Base-by-base conservation (phyloP, 2,888 invertebrate species). In the Pristionchus mayeri region DNA sequence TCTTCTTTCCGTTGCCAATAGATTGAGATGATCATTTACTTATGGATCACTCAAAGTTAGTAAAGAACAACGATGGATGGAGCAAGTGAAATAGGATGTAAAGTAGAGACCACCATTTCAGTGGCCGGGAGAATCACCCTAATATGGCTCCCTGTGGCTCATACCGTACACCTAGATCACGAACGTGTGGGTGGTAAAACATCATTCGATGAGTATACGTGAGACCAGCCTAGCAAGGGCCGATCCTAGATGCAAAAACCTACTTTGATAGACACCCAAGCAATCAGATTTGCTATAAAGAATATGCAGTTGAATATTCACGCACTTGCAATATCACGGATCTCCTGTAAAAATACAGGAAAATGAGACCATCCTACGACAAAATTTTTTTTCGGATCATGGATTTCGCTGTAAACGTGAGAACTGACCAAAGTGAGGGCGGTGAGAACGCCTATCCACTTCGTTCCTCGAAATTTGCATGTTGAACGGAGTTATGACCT, bases 41-140 rank as follows among this genome's bases (percentile, higher is more conserved):
- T 44, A n/a, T 75, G 44, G 75, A 44, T 24, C 75, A 48, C 75
- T 75, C 75, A 75, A 67, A 75, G 75, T 75, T 75, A 75, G 75
- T 75, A 75, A n/a, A n/a, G 48, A 75, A 75, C 75, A 75, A 48
- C 44, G 48, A 13, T 27, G 48, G 21, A 11, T 44, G 75, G 48
- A 21, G 44, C 34, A 44, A 75, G 75, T 44, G 75, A 44, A 48
- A 16, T 24, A 75, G 21, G 21, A 37, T 75, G 24, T 48, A 52
- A 37, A 44, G 44, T 44, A 60, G 81, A 81, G 81, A 60, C 81
- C 81, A 81, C 57, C 24, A 79, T 79, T 67, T 37, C 57, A 27
- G 30, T 37, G 81, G n/a, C 81, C 37, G 81, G 81, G 60, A 81
- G 81, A 13, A 52, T 81, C 81, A 81, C 81, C 81, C 81, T 81